phyloP scores from a whole-genome alignment of 2,113 vertebrate genomes.

The Ophthalmolycus amberensis region DNA sequence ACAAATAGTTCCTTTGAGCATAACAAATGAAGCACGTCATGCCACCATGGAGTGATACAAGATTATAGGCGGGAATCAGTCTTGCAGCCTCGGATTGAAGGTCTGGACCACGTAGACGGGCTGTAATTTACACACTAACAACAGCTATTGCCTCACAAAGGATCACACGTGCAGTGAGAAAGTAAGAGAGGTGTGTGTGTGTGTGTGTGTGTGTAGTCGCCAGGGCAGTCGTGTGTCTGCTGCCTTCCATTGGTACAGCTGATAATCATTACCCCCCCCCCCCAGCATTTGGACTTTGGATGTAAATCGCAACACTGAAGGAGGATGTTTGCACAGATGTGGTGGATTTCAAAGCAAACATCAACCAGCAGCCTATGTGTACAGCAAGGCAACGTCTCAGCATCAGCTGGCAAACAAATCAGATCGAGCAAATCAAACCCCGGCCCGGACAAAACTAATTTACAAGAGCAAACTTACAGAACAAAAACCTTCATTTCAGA shows the following conservation, averaged over 20 bases:
- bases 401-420: background rate
- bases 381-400: background rate
- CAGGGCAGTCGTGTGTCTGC: slow-evolving; percentile 49
- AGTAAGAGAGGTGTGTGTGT: slow-evolving; percentile 26
- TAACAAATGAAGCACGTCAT: slow-evolving; percentile 27
- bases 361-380: slow-evolving; percentile 3
- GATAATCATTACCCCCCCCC: slow-evolving; percentile 66
- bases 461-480: too few relatives aligned
- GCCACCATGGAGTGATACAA: background rate
- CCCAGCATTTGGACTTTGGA: slow-evolving; percentile 61
- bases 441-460: too few relatives aligned
- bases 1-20: slow-evolving; percentile 15
- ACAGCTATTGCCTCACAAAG: slow-evolving; percentile 41
- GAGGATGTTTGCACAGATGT: slow-evolving; percentile 67
- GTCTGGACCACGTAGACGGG: slow-evolving; percentile 24
- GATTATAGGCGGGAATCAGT: slow-evolving; percentile 55
- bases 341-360: slow-evolving; percentile 38
- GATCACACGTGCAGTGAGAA: slow-evolving; percentile 25
- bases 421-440: too few relatives aligned
- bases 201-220: slow-evolving; percentile 4
- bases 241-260: slow-evolving; percentile 63
- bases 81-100: slow-evolving; percentile 51
- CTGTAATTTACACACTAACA: slow-evolving; percentile 62
- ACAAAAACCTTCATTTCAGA: too few relatives aligned
- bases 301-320: slow-evolving; percentile 57